Evolutionary conservation across 2,113 vertebrate genomes (phyloP).

Genomic region (Chauna torquata): DNA sequence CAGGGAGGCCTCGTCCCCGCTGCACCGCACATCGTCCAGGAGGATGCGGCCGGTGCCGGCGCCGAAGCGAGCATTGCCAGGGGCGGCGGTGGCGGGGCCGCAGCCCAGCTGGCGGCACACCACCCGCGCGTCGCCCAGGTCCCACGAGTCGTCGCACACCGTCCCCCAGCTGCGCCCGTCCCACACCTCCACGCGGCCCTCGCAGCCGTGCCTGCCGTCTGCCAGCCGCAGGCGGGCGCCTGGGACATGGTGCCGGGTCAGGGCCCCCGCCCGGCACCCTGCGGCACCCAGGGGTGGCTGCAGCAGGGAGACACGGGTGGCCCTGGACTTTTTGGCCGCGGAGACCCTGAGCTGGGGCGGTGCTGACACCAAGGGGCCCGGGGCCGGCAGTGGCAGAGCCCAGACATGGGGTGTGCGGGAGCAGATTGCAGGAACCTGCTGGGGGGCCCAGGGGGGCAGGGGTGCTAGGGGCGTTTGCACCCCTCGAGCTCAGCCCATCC

Average conservation of each 20-base stretch:
- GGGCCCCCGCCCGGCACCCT: neutral
- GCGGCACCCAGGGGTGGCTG: no score
- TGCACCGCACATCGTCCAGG: neutral
- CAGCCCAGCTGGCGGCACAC: constrained; percentile 88
- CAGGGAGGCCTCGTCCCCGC: neutral
- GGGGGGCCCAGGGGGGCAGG: no score
- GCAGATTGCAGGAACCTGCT: neutral
- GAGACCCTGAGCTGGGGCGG: neutral
- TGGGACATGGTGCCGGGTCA: neutral
- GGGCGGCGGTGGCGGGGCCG: neutral
- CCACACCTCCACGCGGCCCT: neutral
- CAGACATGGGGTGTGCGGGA: no score
- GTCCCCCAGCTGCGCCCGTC: neutral
- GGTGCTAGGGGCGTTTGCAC: neutral
- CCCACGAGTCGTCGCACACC: neutral
- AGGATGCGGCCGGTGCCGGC: neutral
- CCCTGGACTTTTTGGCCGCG: no score
- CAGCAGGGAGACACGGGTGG: no score
- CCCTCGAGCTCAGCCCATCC: no score
- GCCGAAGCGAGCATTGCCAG: fast-evolving
- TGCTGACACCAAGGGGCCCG: no score
- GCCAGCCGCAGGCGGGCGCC: neutral
- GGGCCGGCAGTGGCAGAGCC: neutral
- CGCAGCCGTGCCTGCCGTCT: neutral
- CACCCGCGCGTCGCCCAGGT: constrained; percentile 77